phyloP scores from a whole-genome alignment of 1,140 invertebrate species.

The Parapsyche elsis region DNA sequence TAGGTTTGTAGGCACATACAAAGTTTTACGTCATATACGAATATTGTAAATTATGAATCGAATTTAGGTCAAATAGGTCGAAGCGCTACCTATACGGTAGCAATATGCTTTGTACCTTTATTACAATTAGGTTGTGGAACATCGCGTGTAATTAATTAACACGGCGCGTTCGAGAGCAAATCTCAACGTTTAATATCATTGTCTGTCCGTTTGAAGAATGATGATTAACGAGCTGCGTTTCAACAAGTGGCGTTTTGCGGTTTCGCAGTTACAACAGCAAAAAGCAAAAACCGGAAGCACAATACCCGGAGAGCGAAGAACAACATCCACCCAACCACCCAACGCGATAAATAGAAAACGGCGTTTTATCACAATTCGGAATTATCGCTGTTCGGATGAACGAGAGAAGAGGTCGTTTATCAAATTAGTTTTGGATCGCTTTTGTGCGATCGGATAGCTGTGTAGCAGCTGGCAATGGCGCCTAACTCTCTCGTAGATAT shows the following conservation, averaged over 20 bases:
- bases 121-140: too few relatives aligned
- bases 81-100: too few relatives aligned
- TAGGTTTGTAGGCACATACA: too few relatives aligned
- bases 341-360: background rate
- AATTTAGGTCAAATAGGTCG: too few relatives aligned
- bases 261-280: slow-evolving; percentile 1
- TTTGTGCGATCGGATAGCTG: slow-evolving; percentile 18
- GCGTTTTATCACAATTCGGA: slow-evolving; percentile 6
- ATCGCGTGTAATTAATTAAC: slow-evolving; percentile 15
- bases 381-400: background rate
- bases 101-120: too few relatives aligned
- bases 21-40: too few relatives aligned
- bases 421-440: slow-evolving; percentile 41
- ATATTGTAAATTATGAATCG: too few relatives aligned
- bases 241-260: slow-evolving; percentile 25
- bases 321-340: background rate
- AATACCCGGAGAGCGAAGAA: background rate
- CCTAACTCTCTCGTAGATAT: too few relatives aligned
- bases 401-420: slow-evolving; percentile 21
- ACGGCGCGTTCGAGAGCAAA: background rate
- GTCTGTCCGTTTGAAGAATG: background rate
- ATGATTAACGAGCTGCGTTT: slow-evolving; percentile 24
- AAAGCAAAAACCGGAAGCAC: background rate
- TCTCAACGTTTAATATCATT: slow-evolving; percentile 12
- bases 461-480: too few relatives aligned